Evolutionary conservation across 2,113 vertebrate species (phyloP), one percentile per base, ranked within the genome.

Genomic region (Gila orcuttii): DNA sequence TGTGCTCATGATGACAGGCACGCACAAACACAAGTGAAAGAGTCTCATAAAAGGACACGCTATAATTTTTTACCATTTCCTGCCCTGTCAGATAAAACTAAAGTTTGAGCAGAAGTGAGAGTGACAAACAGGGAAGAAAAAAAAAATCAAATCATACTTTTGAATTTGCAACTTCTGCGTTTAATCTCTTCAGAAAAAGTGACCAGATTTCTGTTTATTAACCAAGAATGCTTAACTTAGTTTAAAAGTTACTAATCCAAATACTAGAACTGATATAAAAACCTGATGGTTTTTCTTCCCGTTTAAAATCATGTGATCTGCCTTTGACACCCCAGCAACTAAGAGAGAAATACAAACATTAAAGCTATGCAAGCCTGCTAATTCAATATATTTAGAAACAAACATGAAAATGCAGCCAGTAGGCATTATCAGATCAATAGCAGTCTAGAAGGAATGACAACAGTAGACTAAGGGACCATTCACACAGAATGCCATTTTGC

Each of bases 371-470:
- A 23, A 47, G 42, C 42, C 42, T 73, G 36, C 69, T 45, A 21
- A n/a, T 73, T 42, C 21, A 73, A 73, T 42, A 21, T 15, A 74
- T 74, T 74, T 47, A 47, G 42, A 74, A 47, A 74, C 23, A 74
- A 74, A 25, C 69, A 45, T n/a, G 5, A 74, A 74, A 25, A 42
- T 8, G 23, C 12, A 47, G 23, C 39, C 42, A 8, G 42, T 74
- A 42, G 23, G 23, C 71, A 15, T 47, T 25, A 74, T 74, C 5
- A 25, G 42, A 74, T 74, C n/a, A 74, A 47, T 1, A 15, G 33
- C 19, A 42, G 23, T 36, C 31, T 33, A 42, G 21, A 74, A 28
- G 42, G 42, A 28, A 74, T 47, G 11, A 74, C n/a, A 15, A 47
- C 71, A 25, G 21, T n/a, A n/a, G 12, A 25, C 39, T 45, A 55